Evolutionary conservation across 2,888 invertebrate species (phyloP).

Genomic region (Spisula subtruncata): DNA sequence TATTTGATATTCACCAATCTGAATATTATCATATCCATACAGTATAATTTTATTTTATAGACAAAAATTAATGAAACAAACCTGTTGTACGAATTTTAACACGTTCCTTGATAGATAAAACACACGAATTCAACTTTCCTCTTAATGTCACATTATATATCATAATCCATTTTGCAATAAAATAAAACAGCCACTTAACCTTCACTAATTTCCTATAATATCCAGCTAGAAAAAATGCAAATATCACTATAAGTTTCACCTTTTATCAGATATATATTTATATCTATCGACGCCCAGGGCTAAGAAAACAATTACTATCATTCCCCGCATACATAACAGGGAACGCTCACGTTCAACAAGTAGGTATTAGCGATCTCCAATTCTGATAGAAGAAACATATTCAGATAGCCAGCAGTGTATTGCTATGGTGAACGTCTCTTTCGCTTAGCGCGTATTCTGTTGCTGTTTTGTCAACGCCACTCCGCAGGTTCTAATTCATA

Average conservation of each 20-base stretch:
- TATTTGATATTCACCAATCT: no score
- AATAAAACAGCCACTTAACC: neutral
- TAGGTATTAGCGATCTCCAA: slow-evolving; percentile 8
- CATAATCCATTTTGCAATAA: slow-evolving; percentile 12
- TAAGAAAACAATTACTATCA: slow-evolving; percentile 24
- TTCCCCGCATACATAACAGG: neutral
- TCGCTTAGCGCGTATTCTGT: neutral
- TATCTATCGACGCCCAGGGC: neutral
- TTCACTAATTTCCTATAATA: neutral
- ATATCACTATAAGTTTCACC: slow-evolving; percentile 18
- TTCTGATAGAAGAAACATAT: slow-evolving; percentile 2
- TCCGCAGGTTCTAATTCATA: neutral
- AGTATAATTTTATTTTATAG: no score
- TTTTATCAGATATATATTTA: neutral
- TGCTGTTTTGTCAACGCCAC: neutral
- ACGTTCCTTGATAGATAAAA: no score
- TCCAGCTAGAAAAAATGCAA: neutral
- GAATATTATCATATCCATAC: no score
- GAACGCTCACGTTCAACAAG: neutral
- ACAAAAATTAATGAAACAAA: no score
- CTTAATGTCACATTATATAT: neutral
- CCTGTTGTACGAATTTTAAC: neutral
- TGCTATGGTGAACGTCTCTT: neutral
- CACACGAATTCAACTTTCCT: neutral
- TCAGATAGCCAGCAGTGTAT: neutral